These are phyloP conservation scores for Drosophila tristis DNA, from an alignment of 1,140 invertebrate species.

Conservation along the genomic window DNA sequence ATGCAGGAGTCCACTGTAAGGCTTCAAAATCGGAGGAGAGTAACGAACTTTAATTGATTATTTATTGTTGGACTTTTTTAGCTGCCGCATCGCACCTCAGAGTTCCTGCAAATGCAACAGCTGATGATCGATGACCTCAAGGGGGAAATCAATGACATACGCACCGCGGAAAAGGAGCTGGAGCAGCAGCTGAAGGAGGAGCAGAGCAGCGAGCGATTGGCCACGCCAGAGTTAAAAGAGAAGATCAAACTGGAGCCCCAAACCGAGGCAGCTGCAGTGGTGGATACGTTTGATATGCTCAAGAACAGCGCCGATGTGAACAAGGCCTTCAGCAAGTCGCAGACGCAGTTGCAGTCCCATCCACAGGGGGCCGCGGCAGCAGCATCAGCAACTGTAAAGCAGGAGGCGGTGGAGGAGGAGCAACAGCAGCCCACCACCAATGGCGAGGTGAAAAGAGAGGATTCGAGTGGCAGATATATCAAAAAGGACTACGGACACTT, in stretches of 20 bases:
- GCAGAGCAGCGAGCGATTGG: conserved; percentile 3
- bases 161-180: conserved; percentile 63
- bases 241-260: conserved; percentile 75
- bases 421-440: conserved; percentile 37
- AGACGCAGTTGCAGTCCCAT: conserved; percentile 24
- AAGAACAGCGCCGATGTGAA: conserved; percentile 75
- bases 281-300: conserved; percentile 73
- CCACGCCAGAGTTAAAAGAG: conserved; percentile 59
- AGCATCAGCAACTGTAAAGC: conserved; percentile 29
- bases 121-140: conserved; percentile 78
- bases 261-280: conserved; percentile 18
- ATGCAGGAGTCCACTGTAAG: conserved; percentile 93
- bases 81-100: conserved; percentile 78
- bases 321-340: conserved; percentile 50
- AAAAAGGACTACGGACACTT: conserved; percentile 83
- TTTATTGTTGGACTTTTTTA: conserved; percentile 22
- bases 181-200: conserved; percentile 54
- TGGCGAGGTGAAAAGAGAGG: conserved; percentile 46
- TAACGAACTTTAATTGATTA: too few species aligned
- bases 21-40: neutral
- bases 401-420: conserved; percentile 38
- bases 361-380: neutral
- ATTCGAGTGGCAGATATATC: conserved; percentile 31
- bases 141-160: conserved; percentile 69
- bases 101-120: conserved; percentile 70